phyloP scores from a whole-genome alignment of 2,888 invertebrate genomes.

The Nymphalis polychloros region DNA sequence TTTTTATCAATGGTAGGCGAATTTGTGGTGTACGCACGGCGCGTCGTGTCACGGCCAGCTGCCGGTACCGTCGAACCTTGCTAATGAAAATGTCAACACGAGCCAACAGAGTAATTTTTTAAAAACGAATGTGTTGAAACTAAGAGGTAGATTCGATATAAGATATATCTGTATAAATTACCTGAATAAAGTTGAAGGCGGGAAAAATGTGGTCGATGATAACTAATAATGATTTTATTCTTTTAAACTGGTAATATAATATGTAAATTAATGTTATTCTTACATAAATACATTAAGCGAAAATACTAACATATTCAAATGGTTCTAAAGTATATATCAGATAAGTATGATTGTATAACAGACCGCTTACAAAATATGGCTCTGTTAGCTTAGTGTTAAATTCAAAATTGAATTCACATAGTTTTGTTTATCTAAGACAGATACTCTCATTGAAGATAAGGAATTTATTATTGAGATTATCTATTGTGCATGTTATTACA shows the following conservation, averaged over 20 bases:
- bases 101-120: slow-evolving; percentile 27
- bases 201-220: slow-evolving; percentile 1
- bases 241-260: background rate
- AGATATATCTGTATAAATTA: slow-evolving; percentile 19
- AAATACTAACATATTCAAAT: too few relatives aligned
- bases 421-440: slow-evolving; percentile 16
- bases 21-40: slow-evolving; percentile 74
- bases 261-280: too few relatives aligned
- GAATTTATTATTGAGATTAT: slow-evolving; percentile 21
- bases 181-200: slow-evolving; percentile 10
- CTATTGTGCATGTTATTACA: slow-evolving; percentile 26
- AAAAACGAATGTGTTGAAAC: slow-evolving; percentile 30
- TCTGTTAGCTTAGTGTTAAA: background rate
- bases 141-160: slow-evolving; percentile 23
- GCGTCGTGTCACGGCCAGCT: slow-evolving; percentile 69
- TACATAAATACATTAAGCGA: too few relatives aligned
- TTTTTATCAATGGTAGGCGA: slow-evolving; percentile 81
- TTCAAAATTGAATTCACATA: slow-evolving; percentile 8
- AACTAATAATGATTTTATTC: slow-evolving; percentile 10
- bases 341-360: background rate
- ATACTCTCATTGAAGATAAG: slow-evolving; percentile 23
- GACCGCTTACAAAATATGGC: background rate
- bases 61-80: slow-evolving; percentile 53
- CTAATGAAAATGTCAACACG: slow-evolving; percentile 71
- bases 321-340: background rate